Evolutionary conservation across 1,140 invertebrate genomes (phyloP), one percentile per base, ranked within the genome.

Genomic region (Hyphantria cunea): DNA sequence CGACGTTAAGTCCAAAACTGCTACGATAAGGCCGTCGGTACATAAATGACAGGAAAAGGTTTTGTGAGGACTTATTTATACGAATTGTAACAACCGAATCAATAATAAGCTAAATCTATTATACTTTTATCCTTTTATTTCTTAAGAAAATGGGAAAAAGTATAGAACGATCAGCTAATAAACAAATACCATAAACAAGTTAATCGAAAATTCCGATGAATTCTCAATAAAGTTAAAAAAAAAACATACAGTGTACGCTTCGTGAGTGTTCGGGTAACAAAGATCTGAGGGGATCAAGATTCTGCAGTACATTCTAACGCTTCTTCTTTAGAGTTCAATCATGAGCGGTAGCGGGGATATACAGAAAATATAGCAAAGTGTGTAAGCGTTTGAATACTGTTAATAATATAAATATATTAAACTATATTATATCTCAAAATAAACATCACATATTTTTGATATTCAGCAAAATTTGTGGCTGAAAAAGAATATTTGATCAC

Each of bases 171-270:
- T 53, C 55, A 33, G 54, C 32, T 37, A 64, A 69, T 70, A 70
- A 72, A 70, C 49, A 61, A 56, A 52, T 56, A 64, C 55, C 37
- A 51, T 70, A 67, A 68, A 66, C 52, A 60, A 78, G 66, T 72
- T 68, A 67, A 72, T 64, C 62, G 54, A 58, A 60, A 62, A 76
- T 71, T 69, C 56, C 65, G 56, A 69, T 56, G 70, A 71, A 71
- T 80, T 74, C 65, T 47, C 72, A 70, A 80, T 81, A 74, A 78
- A 84, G 76, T 82, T 80, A 76, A 76, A 79, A 82, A 79, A 80
- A 67, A 71, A 59, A 71, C 58, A 52, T 55, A 60, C 44, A 34
- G 11, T 75, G 64, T 68, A 65, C 68, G 62, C 70, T 66, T 72
- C 56, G 53, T 64, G 64, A 76, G 80, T 78, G 75, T 83, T 85